Evolutionary conservation across 2,113 vertebrate genomes (phyloP), one percentile per base, ranked within the genome.

Genomic region (Protomyctophum bolini): DNA sequence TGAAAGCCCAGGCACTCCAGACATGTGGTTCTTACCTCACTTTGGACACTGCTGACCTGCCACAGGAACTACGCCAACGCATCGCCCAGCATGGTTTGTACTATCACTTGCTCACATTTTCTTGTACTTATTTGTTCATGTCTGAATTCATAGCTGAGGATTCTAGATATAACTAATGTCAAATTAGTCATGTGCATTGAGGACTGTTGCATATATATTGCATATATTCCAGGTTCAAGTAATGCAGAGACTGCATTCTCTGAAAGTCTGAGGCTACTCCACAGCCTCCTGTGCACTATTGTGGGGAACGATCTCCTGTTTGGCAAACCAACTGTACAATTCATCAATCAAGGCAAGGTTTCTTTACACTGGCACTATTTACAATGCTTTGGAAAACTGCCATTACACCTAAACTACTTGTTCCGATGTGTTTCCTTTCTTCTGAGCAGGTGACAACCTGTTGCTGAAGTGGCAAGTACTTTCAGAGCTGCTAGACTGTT

Each of bases 391-490:
- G 6, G 6, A 45, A 57, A 70, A 68, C 2, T 33, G 9, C 51
- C 11, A 54, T 57, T 57, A 1, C 6, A 4, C 45, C 1, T 7
- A 50, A 21, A 1, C 12, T 33, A 3, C 51, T 54, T 12, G 3
- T 54, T 47, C 14, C 29, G 11, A 0, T 45, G 14, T 66, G 11
- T 10, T 3, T 49, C 5, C 7, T 9, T 46, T 51, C 5, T 4
- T 59, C 21, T 58, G 1, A 28, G 63, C 66, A 98, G 96, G 95
- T 61, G 94, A 96, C 49, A 97, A 95, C 82, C 64, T 97, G 68
- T 62, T 95, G 57, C 86, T 96, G 63, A 99, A 98, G 85, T 99
- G 96, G 96, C 93, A 94, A 76, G 89, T 97, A 76, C 93, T 98
- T 70, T 90, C 91, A 0, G 95, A 98, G 46, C 66, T 95, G 68